A percentile compares a stretch with the other conserved stretches of the same genome.
phyloP scores from a whole-genome alignment of 2,113 vertebrate genomes.

The Furnarius figulus region DNA sequence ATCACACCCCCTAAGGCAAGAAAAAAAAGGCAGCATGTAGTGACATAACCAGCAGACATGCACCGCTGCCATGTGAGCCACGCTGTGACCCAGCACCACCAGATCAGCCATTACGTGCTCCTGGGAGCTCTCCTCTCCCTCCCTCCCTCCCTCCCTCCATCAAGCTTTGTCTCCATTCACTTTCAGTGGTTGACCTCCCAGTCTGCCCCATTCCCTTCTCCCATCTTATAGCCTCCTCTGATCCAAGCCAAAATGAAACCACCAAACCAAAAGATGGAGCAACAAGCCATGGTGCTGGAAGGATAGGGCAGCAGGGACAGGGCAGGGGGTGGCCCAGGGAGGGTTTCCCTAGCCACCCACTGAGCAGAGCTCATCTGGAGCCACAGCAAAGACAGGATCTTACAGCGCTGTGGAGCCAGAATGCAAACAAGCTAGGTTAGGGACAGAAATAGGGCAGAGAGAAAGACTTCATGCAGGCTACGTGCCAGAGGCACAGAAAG shows the following conservation, averaged over 20 bases:
- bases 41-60: slow-evolving; percentile 59
- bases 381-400: not conserved
- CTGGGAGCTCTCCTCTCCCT: not conserved
- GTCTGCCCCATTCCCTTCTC: not conserved
- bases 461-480: slow-evolving; percentile 10
- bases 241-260: not conserved
- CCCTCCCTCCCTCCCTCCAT: not conserved
- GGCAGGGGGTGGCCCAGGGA: not conserved
- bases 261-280: not conserved
- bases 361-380: not conserved
- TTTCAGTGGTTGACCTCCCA: not conserved
- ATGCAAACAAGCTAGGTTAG: slow-evolving; percentile 40
- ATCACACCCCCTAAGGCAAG: slow-evolving; percentile 89
- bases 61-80: slow-evolving; percentile 51
- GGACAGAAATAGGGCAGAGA: slow-evolving; percentile 51
- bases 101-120: slow-evolving; percentile 45
- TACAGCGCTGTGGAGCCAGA: not conserved
- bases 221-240: not conserved
- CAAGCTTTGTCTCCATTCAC: not conserved
- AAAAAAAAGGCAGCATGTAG: slow-evolving; percentile 41
- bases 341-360: not conserved
- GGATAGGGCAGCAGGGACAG: not conserved
- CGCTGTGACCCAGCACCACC: slow-evolving; percentile 38
- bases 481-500: not conserved
- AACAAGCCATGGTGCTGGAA: not conserved